These are phyloP conservation scores for Staurois parvus DNA, from an alignment of 2,797 vertebrate genomes.

Conservation along the genomic window DNA sequence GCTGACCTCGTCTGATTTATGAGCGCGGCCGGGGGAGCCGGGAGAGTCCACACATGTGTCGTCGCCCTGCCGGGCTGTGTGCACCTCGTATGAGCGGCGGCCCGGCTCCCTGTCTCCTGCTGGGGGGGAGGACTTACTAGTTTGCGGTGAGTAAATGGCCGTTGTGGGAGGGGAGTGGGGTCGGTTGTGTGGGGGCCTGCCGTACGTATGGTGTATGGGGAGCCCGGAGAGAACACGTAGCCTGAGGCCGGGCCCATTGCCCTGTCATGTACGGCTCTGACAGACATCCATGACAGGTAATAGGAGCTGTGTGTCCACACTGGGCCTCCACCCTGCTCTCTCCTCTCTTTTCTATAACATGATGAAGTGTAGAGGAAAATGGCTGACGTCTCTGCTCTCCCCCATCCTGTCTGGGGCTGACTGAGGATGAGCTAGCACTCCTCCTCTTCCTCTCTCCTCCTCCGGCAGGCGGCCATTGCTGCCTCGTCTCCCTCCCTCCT, in stretches of 20 bases:
- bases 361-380: constrained; percentile 77
- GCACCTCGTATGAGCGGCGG: constrained; percentile 36
- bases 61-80: neutral
- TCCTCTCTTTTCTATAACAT: constrained; percentile 12
- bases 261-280: neutral
- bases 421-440: constrained; percentile 68
- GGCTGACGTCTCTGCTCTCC: constrained; percentile 75
- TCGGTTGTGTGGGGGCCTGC: too few relatives aligned
- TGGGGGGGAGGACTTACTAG: constrained; percentile 44
- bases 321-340: constrained; percentile 19
- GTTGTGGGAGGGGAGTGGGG: neutral
- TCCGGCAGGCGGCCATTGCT: constrained; percentile 5
- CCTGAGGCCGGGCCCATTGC: neutral
- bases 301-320: neutral
- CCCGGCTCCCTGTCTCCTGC: constrained; percentile 49
- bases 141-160: constrained; percentile 55
- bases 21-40: neutral
- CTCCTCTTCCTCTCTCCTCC: constrained; percentile 55
- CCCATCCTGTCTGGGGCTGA: constrained; percentile 69
- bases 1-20: neutral
- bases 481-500: constrained; percentile 54
- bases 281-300: neutral
- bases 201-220: neutral
- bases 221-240: neutral
- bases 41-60: neutral